These are phyloP conservation scores for Sterna hirundo DNA, from an alignment of 2,113 vertebrate species.

Conservation along the genomic window DNA sequence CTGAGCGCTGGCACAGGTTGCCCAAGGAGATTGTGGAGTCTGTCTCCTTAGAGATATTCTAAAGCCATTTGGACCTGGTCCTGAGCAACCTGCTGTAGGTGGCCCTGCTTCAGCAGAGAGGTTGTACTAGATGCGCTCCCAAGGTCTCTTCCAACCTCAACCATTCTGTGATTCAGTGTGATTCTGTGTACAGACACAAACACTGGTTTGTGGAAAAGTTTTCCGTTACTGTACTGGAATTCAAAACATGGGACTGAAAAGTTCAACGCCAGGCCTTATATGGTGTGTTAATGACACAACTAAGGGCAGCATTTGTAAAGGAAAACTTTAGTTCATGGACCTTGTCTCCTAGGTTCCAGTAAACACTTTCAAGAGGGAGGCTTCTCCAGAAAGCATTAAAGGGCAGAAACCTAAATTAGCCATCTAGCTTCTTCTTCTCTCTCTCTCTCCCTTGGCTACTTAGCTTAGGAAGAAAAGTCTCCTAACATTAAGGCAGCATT, in stretches of 20 bases:
- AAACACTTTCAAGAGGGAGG: neutral
- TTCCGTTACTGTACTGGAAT: neutral
- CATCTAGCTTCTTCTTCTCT: neutral
- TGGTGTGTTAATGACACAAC: neutral
- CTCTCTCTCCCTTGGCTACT: neutral
- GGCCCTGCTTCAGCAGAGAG: neutral
- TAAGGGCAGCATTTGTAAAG: neutral
- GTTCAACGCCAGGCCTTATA: neutral
- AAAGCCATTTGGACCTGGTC: neutral
- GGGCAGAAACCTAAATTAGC: neutral
- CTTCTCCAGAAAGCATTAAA: neutral
- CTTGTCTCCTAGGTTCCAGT: neutral
- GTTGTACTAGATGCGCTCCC: neutral
- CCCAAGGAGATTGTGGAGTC: neutral
- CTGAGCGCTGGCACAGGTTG: neutral
- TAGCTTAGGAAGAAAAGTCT: neutral
- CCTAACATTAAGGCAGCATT: neutral
- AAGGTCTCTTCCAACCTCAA: neutral
- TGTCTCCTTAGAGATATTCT: neutral
- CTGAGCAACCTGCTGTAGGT: neutral
- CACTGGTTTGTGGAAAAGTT: neutral
- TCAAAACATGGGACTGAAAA: neutral
- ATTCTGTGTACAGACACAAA: neutral
- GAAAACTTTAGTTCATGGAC: neutral
- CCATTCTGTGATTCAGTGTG: neutral